Base-by-base conservation (phyloP, 2,888 invertebrate species). In the Tryphoninae sp. region DNA sequence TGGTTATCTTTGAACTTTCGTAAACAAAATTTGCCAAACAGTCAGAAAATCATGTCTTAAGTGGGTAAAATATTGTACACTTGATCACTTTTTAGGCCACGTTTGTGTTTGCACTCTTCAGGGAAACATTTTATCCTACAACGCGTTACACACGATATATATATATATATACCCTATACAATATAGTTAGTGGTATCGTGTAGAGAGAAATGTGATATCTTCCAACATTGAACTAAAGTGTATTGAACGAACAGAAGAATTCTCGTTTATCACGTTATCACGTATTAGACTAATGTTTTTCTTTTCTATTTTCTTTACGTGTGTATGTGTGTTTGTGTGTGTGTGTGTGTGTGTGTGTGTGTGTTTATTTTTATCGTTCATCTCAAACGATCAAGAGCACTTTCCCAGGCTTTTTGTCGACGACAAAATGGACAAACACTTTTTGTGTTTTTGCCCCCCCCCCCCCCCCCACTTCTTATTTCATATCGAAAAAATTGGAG, bases 101-200 rank as follows among this genome's bases (percentile, higher is more conserved):
- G 81, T 69, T 74, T 74, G 58, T 78, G 65, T 78, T 81, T 74
- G 69, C 74, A 58, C 78, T 71, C 59, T 69, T 13, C 51, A 73
- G 65, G 69, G 42, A 51, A 74, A 78, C 78, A 74, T 78, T 74
- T 53, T 64, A 74, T 78, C 75, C 75, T 74, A 51, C 69, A 74
- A 69, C 80, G 23, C 59, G 58, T 74, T 58, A 19, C 53, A 49
- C 74, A 74, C 77, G 65, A 49, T 4, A 45, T 45, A 45, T 45
- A 45, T 45, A 45, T 19, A 55, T 19, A 55, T 19, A 55, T 58
- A 71, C 64, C 59, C 49, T 53, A 53, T 42, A 74, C 33, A 61
- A 59, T 62, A 53, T 13, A 26, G 55, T 16, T 59, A 53, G 68
- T 45, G 55, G 59, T 26, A 65, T 69, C 7, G 58, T 51, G 42